phyloP scores from a whole-genome alignment of 2,113 vertebrate genomes.

The Natator depressus region DNA sequence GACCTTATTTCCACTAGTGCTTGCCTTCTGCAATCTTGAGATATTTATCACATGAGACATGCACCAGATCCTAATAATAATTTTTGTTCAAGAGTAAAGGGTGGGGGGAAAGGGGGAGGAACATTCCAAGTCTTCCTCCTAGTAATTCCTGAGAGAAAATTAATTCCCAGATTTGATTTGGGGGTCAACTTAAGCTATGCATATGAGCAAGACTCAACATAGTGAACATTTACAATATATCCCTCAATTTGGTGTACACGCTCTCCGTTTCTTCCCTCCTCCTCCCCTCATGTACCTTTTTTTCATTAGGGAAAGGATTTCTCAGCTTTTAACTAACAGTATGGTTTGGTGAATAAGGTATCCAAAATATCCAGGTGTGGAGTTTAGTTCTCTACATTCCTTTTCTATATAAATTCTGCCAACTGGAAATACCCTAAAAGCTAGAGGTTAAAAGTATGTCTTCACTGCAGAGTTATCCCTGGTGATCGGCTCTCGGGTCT shows the following conservation, averaged over 20 bases:
- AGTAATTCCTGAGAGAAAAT: neutral
- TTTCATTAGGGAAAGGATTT: neutral
- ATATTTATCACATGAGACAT: neutral
- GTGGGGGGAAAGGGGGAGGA: neutral
- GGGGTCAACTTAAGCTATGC: neutral
- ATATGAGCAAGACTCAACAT: neutral
- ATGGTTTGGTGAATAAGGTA: neutral
- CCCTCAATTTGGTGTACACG: neutral
- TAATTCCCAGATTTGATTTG: neutral
- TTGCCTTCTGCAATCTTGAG: neutral
- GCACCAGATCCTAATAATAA: neutral
- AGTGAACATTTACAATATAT: neutral
- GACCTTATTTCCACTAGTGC: neutral
- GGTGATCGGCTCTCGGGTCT: no score
- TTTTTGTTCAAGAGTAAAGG: neutral
- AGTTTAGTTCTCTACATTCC: neutral
- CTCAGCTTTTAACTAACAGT: neutral
- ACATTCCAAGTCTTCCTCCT: neutral
- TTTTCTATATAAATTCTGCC: neutral
- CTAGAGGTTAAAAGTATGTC: no score
- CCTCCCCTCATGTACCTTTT: neutral
- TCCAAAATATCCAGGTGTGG: neutral
- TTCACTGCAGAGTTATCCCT: no score
- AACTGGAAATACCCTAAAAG: no score
- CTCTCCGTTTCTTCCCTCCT: neutral